Percentiles rank a stretch among this genome's conserved stretches.
phyloP scores from a whole-genome alignment of 2,113 vertebrate genomes.

The Protobothrops mucrosquamatus region DNA sequence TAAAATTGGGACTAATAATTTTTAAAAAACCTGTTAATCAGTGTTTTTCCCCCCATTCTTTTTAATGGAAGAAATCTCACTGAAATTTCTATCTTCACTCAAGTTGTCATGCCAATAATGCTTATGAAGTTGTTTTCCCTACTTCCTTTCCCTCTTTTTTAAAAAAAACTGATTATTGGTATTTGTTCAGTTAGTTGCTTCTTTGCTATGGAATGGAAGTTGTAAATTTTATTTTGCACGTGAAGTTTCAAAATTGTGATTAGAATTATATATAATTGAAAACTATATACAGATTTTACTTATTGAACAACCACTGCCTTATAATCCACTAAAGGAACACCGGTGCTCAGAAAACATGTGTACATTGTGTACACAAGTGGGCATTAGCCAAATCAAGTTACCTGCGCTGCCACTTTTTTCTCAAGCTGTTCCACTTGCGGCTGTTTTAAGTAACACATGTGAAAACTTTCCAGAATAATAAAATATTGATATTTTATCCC shows the following conservation, averaged over 20 bases:
- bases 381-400: conserved; percentile 83
- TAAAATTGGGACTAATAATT: conserved; percentile 68
- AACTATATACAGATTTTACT: conserved; percentile 68
- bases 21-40: conserved; percentile 47
- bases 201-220: conserved; percentile 64
- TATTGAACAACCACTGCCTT: conserved; percentile 83
- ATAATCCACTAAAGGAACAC: conserved; percentile 75
- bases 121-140: conserved; percentile 32
- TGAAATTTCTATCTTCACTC: conserved; percentile 64
- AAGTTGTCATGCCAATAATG: conserved; percentile 60
- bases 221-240: conserved; percentile 80
- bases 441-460: conserved; percentile 66
- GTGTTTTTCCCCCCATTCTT: conserved; percentile 40
- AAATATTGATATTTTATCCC: conserved; percentile 70
- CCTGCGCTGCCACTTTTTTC: conserved; percentile 72
- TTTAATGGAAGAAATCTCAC: conserved; percentile 37
- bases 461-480: conserved; percentile 68
- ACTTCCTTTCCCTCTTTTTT: too few relatives aligned
- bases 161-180: conserved; percentile 43
- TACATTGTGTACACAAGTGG: conserved; percentile 73
- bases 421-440: conserved; percentile 73
- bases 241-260: conserved; percentile 65
- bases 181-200: conserved; percentile 60
- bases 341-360: conserved; percentile 71
- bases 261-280: conserved; percentile 50